These are phyloP conservation scores for Cetonia aurata DNA, from an alignment of 2,888 invertebrate genomes.

Conservation along the genomic window DNA sequence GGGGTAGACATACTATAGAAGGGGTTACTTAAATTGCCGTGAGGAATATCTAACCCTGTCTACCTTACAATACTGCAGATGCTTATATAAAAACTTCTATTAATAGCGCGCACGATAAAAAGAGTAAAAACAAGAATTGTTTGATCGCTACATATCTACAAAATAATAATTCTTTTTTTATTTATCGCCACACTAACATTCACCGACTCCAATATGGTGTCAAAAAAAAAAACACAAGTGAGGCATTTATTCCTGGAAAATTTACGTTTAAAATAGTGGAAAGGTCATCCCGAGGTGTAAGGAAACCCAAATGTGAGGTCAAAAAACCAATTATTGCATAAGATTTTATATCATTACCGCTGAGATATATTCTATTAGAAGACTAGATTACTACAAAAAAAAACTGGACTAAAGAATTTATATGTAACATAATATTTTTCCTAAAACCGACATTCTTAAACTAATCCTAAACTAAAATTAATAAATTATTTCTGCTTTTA, in stretches of 20 bases:
- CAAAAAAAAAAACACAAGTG: conserved; percentile 1
- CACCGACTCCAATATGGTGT: neutral
- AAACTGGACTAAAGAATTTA: conserved; percentile 3
- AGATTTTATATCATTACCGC: neutral
- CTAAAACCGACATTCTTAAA: neutral
- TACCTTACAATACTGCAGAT: neutral
- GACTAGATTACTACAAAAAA: neutral
- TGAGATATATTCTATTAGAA: conserved; percentile 2
- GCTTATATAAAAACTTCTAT: neutral
- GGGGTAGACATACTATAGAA: neutral
- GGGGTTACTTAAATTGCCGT: neutral
- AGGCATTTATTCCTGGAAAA: conserved; percentile 18
- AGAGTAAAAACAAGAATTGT: too few relatives aligned
- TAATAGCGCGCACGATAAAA: too few relatives aligned
- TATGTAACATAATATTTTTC: conserved; percentile 15
- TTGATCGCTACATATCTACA: neutral
- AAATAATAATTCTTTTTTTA: too few relatives aligned
- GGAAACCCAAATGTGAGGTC: neutral
- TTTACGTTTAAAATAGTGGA: conserved; percentile 26
- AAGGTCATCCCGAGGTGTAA: conserved; percentile 18
- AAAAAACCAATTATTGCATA: conserved; percentile 25
- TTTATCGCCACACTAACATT: conserved; percentile 7
- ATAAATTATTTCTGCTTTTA: neutral
- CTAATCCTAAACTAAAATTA: neutral
- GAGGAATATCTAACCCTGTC: neutral